Evolutionary conservation across 2,113 vertebrate species (phyloP).

Genomic region (Caloenas nicobarica): DNA sequence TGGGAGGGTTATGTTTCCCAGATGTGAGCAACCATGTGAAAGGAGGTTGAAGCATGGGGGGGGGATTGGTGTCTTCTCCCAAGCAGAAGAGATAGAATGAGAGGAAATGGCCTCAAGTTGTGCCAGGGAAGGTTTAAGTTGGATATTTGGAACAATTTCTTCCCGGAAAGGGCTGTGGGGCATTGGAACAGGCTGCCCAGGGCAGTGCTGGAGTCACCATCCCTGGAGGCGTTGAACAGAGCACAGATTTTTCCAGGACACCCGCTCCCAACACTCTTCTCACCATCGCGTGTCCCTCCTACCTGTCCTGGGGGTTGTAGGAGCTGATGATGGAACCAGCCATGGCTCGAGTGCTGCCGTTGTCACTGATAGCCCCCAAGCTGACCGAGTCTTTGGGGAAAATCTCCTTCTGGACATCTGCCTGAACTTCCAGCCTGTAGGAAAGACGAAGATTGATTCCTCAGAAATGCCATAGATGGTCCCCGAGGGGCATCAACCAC

Average conservation of each 20-base stretch:
- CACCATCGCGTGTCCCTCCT: not conserved
- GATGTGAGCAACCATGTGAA: not conserved
- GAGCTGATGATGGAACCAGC: constrained; percentile 99
- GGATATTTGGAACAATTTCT: no score
- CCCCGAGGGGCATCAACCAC: not conserved
- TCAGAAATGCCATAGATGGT: constrained; percentile 31
- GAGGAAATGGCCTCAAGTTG: no score
- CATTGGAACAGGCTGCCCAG: no score
- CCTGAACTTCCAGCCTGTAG: constrained; percentile 91
- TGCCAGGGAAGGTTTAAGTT: no score
- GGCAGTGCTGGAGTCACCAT: not conserved
- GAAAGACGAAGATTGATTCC: not conserved
- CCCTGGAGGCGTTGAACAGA: not conserved
- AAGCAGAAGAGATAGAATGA: no score
- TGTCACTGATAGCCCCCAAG: constrained; percentile 93
- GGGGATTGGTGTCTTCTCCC: no score
- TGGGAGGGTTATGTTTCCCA: not conserved
- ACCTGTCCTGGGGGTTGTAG: constrained; percentile 98
- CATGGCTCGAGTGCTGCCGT: constrained; percentile 96
- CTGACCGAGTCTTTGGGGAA: constrained; percentile 92
- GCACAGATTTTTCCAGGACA: not conserved
- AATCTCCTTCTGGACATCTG: constrained; percentile 89
- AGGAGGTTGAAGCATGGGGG: no score
- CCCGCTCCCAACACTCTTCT: not conserved
- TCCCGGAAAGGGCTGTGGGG: no score